Conservation (phyloP, 1,140 invertebrate species). For the Eubasilissa regina region DNA sequence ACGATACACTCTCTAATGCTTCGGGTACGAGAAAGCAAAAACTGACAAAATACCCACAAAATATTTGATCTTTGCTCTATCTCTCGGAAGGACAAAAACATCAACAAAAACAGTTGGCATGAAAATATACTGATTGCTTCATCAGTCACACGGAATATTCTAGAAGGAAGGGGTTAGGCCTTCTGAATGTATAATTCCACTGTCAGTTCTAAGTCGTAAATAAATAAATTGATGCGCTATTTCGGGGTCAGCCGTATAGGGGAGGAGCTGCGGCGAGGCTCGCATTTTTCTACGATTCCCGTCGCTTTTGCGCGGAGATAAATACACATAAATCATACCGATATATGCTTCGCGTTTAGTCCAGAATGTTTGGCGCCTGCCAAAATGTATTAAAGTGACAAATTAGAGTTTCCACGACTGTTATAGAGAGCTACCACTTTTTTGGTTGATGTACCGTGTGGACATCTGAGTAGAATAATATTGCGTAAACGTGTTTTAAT, state of each 20-base stretch:
- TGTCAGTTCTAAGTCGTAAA: not conserved
- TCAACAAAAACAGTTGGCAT: not conserved
- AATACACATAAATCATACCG: conserved; percentile 22
- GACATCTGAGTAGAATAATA: no score
- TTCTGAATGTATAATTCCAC: not conserved
- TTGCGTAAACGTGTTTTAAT: no score
- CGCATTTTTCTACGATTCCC: conserved; percentile 4
- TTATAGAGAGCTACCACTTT: not conserved
- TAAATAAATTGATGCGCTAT: not conserved
- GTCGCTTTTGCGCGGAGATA: not conserved
- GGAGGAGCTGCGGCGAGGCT: not conserved
- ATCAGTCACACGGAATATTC: not conserved
- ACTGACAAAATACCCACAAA: not conserved
- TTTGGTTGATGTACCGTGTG: no score
- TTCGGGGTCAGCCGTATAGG: not conserved
- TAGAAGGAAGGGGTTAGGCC: not conserved
- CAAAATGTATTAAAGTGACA: conserved; percentile 24
- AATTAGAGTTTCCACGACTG: conserved; percentile 10
- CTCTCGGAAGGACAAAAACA: not conserved
- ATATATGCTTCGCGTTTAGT: conserved; percentile 2
- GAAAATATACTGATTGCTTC: not conserved
- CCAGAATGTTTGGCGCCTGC: conserved; percentile 22
- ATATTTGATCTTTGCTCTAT: not conserved
- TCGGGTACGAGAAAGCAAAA: not conserved
- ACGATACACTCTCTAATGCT: not conserved